Base-by-base conservation (phyloP, 2,888 invertebrate genomes). In the Ephialtes manifestator region DNA sequence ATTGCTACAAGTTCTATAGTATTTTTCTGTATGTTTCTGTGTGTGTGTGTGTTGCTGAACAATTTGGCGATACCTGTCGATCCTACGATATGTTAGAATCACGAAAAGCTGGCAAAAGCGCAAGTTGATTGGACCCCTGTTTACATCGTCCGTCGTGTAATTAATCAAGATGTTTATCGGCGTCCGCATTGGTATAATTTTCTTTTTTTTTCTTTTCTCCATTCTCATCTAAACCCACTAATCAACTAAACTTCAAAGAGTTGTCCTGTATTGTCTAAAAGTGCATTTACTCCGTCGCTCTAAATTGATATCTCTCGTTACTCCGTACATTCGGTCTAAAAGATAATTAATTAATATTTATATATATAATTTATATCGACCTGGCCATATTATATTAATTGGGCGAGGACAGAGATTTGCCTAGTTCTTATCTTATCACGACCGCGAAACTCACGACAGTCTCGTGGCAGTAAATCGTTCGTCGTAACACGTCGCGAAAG, bases 201-300 rank as follows among this genome's bases (percentile, higher is more conserved):
- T 39, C 39, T 4, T 67, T 55, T 82, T 72, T 77, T 68, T 76
- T 51, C 77, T 74, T 85, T 58, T 86, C 75, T 48, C 63, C 63
- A 13, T 80, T 78, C 65, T 81, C 55, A 60, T 77, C 53, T 84
- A 88, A 87, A 85, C 70, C 68, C 80, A 70, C 87, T 87, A 87
- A 70, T 84, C 76, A 90, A 89, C 87, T 87, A 51, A 90, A 88
- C 87, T 72, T 86, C 85, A 88, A 68, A 88, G 72, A 89, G 89
- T 90, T 80, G 84, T 83, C 89, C 89, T 89, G 91, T 93, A 93
- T 93, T 93, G 93, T 93, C 93, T 92, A 92, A 90, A 88, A 88
- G 89, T 91, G 90, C 89, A 65, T 67, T 74, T 75, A 71, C 67
- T 72, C 71, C 60, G 51, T 72, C 84, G 60, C 83, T 77, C 84